Percentiles rank a stretch among this genome's conserved stretches.
phyloP scores from a whole-genome alignment of 2,888 invertebrate species.

The Asteroscopus sphinx region DNA sequence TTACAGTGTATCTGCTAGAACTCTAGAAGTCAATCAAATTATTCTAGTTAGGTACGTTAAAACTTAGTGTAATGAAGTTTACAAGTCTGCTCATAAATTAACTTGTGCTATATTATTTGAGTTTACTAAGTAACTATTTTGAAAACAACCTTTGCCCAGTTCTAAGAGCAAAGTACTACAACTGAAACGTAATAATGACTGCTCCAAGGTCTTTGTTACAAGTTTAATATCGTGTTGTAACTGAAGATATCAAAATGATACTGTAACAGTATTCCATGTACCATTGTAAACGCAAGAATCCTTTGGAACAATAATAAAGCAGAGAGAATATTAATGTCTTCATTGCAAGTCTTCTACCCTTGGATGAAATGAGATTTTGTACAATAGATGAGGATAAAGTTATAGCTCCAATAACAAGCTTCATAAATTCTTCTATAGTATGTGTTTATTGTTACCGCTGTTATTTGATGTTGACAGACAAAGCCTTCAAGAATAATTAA shows the following conservation, averaged over 20 bases:
- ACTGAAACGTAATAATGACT: neutral
- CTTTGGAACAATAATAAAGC: constrained; percentile 11
- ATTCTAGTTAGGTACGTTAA: neutral
- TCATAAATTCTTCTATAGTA: constrained; percentile 21
- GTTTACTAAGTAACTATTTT: neutral
- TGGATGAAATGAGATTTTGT: constrained; percentile 6
- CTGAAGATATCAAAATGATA: neutral
- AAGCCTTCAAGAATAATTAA: constrained; percentile 11
- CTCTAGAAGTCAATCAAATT: neutral
- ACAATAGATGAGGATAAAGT: constrained; percentile 9
- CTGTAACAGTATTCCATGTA: constrained; percentile 1
- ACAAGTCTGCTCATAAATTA: neutral
- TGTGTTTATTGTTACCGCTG: neutral
- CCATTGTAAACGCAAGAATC: constrained; percentile 11
- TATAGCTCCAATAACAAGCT: neutral
- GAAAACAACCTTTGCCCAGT: neutral
- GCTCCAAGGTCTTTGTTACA: neutral
- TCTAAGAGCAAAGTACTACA: neutral
- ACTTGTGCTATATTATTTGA: neutral
- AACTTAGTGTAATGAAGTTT: neutral
- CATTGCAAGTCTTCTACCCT: constrained; percentile 4
- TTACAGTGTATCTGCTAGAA: neutral
- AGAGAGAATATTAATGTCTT: constrained; percentile 11
- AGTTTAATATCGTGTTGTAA: neutral
- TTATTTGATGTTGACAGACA: constrained; percentile 20